Conservation (phyloP, 2,888 invertebrate species). For the Elysia crispata region DNA sequence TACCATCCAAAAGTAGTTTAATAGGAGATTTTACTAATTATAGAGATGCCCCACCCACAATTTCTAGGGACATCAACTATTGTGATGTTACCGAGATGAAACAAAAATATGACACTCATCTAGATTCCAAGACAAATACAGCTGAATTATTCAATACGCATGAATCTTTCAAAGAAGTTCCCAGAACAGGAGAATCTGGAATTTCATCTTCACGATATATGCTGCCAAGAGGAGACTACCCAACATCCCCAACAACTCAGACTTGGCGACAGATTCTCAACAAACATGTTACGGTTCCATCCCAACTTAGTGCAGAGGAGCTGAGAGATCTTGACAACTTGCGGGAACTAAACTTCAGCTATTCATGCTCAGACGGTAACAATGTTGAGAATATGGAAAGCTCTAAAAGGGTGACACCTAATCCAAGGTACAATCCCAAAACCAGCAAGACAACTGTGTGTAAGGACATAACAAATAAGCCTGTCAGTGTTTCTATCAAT, state of each 20-base stretch:
- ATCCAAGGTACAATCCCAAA: not conserved
- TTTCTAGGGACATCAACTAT: not conserved
- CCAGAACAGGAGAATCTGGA: no score
- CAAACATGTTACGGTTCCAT: slow-evolving; percentile 21
- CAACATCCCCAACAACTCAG: slow-evolving; percentile 32
- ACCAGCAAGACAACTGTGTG: not conserved
- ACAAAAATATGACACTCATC: not conserved
- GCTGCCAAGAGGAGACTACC: slow-evolving; percentile 14
- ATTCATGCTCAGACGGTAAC: slow-evolving; percentile 28
- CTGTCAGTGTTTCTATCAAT: not conserved
- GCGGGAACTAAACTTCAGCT: slow-evolving; percentile 48
- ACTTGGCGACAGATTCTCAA: slow-evolving; percentile 44
- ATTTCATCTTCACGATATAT: not conserved
- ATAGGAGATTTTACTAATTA: not conserved
- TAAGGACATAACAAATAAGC: not conserved
- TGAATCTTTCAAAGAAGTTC: not conserved
- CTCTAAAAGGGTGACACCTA: not conserved
- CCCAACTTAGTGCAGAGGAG: slow-evolving; percentile 25
- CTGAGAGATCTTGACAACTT: slow-evolving; percentile 37
- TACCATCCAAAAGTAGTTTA: slow-evolving; percentile 14
- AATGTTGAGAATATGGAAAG: not conserved
- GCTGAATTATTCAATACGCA: no score
- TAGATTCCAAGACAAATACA: not conserved
- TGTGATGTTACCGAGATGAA: not conserved
- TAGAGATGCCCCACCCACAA: not conserved